Base-by-base conservation (phyloP, 1,140 invertebrate genomes). In the Drosophila leontia region DNA sequence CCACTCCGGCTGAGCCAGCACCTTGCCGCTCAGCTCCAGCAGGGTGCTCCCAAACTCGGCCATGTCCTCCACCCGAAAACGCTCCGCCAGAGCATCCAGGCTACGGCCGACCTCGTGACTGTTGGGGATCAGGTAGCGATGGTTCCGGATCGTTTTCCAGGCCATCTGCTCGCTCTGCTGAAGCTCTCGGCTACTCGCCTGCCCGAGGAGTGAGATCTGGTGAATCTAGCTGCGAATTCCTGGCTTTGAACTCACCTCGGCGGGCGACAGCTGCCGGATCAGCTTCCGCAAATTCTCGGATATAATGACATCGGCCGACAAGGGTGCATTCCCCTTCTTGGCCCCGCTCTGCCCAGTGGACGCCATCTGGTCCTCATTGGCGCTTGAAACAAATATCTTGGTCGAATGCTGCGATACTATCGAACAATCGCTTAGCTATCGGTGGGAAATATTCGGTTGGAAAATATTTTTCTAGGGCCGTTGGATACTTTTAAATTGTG, bases 31-130 rank as follows among this genome's bases (percentile, higher is more conserved):
- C n/a, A 93, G 29, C 2, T 74, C 32, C 15, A 60, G 56, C 15
- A 93, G 9, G 26, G 74, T 44, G 0, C 78, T 37, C 0, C 79
- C 91, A 42, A 81, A 81, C 4, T 76, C 39, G 3, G 57, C 3
- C 63, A 82, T 82, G 48, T 80, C 83, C 34, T 86, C 82, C 8
- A 47, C 55, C n/a, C 37, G 41, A n/a, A 93, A 91, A 7, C 91
- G 81, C 19, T 92, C 81, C 15, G 75, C 50, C 42, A 93, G 58
- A 7, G 53, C 79, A 26, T 91, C 76, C 19, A 92, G 53, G n/a
- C 41, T 55, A 3, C 88, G 71, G 0, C 62, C 60, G 7, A 91
- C 76, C 35, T 82, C 81, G 53, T 82, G 71, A 1, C 77, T 69
- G 13, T 78, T 92, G 7, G 75, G 72, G 44, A 62, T 76, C 13